Evolutionary conservation across 2,113 vertebrate species (phyloP), one percentile per base, ranked within the genome.

Genomic region (Myrmophylax atrothorax): DNA sequence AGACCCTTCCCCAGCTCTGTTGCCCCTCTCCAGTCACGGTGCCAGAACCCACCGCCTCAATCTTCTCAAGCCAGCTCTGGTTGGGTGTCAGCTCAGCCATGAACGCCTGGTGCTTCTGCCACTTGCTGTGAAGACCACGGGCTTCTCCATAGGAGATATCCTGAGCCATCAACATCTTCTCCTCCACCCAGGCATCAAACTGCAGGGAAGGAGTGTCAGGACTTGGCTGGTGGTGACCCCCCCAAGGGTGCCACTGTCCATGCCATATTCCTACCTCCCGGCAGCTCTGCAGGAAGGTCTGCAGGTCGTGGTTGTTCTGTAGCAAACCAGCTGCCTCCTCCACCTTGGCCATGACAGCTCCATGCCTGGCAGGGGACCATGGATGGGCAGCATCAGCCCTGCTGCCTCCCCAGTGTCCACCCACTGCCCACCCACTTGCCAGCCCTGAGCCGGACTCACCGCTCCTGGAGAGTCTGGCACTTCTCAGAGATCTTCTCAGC

Each of bases 51-150:
- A 99, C 99, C 93, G 89, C 96, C 63, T 99, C 98, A 1, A 99
- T 97, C 82, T 98, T 99, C 86, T 99, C 97, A 63, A 99, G 98
- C 98, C 99, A 99, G 85, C 98, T 98, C 88, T 99, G 98, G 94
- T 99, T 99, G 72, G 99, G 98, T 33, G 97, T 98, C 97, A 99
- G 98, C 94, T 99, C 99, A 3, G 99, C 99, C 98, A 99, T 97
- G 95, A 99, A 99, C 0, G 99, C 99, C 96, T 99, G 99, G 91
- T 99, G 99, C 91, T 99, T 99, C 81, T 99, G 98, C 99, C 99
- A 99, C 77, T 98, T 99, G 98, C 98, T 98, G 85, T 99, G 99
- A 52, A 99, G 98, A 91, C 99, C 99, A 26, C 98, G 98, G 31
- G 98, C 98, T 77, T 98, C 99, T 1, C 99, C 98, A 6, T 99